These are phyloP conservation scores for Flexamia atlantica DNA, from an alignment of 2,888 invertebrate species.

Conservation along the genomic window DNA sequence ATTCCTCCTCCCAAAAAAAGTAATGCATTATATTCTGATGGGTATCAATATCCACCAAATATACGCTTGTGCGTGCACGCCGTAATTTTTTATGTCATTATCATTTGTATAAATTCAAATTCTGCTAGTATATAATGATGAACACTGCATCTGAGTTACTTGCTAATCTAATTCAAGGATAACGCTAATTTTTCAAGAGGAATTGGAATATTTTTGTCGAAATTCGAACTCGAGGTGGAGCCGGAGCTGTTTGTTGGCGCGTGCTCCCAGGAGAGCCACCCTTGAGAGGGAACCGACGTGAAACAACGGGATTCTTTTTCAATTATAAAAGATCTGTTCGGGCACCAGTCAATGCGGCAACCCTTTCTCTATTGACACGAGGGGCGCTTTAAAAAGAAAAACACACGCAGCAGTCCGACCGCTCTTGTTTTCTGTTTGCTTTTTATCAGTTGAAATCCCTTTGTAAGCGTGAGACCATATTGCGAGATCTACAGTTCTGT, in stretches of 20 bases:
- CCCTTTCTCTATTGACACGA: slow-evolving; percentile 60
- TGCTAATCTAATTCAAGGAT: no score
- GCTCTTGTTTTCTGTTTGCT: slow-evolving; percentile 55
- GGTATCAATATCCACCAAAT: no score
- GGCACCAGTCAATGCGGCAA: slow-evolving; percentile 56
- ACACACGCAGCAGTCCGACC: slow-evolving; percentile 53
- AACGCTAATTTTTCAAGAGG: no score
- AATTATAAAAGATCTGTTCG: slow-evolving; percentile 61
- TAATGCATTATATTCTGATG: no score
- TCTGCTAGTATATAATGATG: no score
- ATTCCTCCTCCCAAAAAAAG: no score
- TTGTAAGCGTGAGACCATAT: slow-evolving; percentile 52
- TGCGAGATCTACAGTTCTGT: slow-evolving; percentile 6
- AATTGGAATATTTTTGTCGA: no score
- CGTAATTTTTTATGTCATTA: no score
- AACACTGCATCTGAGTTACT: no score
- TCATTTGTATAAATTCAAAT: no score
- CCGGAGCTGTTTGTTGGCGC: background rate
- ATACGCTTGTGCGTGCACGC: no score
- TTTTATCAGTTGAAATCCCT: slow-evolving; percentile 56
- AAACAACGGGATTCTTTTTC: slow-evolving; percentile 59
- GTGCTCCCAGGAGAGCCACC: slow-evolving; percentile 4
- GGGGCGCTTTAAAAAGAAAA: slow-evolving; percentile 62
- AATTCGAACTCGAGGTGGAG: no score
- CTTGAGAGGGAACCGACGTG: background rate